These are phyloP conservation scores for Natrix natrix DNA, from an alignment of 2,797 vertebrate species.

Conservation along the genomic window DNA sequence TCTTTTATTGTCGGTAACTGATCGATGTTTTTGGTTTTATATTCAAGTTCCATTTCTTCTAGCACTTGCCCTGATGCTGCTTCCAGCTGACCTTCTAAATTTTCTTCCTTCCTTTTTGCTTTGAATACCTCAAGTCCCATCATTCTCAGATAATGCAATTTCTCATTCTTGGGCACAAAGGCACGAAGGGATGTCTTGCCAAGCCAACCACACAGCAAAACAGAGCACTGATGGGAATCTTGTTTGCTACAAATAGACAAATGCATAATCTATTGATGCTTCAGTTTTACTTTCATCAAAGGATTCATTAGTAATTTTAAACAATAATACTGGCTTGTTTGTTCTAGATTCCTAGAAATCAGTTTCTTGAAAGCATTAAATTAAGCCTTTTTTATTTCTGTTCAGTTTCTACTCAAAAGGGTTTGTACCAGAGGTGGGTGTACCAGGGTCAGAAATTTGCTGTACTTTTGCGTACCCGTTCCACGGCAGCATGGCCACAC, in stretches of 20 bases:
- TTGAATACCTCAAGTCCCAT: conserved; percentile 89
- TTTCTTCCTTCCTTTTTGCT: conserved; percentile 71
- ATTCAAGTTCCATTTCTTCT: conserved; percentile 36
- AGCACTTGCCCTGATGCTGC: conserved; percentile 33
- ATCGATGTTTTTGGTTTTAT: conserved; percentile 68
- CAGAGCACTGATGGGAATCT: conserved; percentile 85
- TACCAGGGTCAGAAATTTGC: too few relatives aligned
- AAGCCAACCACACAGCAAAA: conserved; percentile 96
- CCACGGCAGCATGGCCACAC: too few relatives aligned
- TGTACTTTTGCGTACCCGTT: too few relatives aligned
- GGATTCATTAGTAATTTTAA: neutral
- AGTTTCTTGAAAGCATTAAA: neutral
- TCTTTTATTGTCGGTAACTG: conserved; percentile 31
- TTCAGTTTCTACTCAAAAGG: neutral
- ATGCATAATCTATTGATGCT: neutral
- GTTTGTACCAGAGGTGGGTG: too few relatives aligned
- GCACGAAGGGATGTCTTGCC: conserved; percentile 95
- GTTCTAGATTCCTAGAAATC: neutral
- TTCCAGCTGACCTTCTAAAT: neutral
- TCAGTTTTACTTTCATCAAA: neutral
- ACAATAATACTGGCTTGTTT: neutral
- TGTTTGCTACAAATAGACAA: conserved; percentile 72
- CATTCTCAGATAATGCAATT: conserved; percentile 94
- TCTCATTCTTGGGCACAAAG: conserved; percentile 93
- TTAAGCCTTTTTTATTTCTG: neutral